Conservation (phyloP, 2,888 invertebrate species). For the Orthonychiurus folsomi region DNA sequence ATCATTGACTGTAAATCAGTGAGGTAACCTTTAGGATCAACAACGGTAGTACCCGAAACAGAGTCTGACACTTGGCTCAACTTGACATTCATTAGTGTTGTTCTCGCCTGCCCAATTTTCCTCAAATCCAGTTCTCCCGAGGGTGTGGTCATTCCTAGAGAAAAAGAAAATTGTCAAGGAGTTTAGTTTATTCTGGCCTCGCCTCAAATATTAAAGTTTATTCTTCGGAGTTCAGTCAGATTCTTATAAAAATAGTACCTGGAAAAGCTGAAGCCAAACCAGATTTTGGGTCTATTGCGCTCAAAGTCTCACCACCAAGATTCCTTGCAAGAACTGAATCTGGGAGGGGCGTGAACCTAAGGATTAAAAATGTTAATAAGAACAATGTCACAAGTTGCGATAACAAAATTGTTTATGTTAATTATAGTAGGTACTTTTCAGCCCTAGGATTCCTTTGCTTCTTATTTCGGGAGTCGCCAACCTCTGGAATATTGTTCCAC, state of each 20-base stretch:
- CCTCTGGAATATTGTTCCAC: conserved; percentile 96
- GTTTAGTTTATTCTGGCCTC: too few species aligned
- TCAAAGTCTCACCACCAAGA: conserved; percentile 68
- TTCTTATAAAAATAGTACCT: conserved; percentile 48
- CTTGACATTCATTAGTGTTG: conserved; percentile 98
- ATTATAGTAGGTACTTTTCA: conserved; percentile 58
- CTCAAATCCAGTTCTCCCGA: conserved; percentile 83
- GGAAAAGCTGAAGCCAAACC: conserved; percentile 65
- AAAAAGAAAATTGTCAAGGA: too few species aligned
- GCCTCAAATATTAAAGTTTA: too few species aligned
- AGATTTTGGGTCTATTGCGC: conserved; percentile 71
- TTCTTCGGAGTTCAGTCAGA: too few species aligned
- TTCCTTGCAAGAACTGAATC: conserved; percentile 87
- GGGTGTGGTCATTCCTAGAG: conserved; percentile 46
- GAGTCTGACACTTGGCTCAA: conserved; percentile 95
- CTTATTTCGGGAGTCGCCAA: conserved; percentile 96
- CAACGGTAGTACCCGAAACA: conserved; percentile 97
- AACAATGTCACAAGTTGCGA: not conserved
- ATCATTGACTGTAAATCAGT: conserved; percentile 99
- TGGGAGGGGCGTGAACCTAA: conserved; percentile 86
- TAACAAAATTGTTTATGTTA: too few species aligned
- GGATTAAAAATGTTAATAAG: too few species aligned
- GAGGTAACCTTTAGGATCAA: conserved; percentile 99
- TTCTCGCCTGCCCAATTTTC: conserved; percentile 97
- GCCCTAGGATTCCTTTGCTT: conserved; percentile 90